Evolutionary conservation across 2,888 invertebrate species (phyloP).

Genomic region (Globia sparganii): DNA sequence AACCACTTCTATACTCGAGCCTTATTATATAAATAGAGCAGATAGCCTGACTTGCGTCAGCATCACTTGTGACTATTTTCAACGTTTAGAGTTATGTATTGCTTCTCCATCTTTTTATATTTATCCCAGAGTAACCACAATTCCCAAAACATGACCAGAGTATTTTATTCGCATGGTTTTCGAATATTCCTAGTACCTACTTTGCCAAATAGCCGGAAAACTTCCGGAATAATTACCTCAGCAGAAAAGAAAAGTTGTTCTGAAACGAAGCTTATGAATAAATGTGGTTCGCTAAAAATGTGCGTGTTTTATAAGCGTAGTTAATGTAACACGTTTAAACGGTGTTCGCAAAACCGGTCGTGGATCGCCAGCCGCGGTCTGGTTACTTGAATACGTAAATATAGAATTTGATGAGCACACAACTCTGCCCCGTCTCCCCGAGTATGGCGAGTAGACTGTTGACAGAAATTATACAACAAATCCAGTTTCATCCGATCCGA

Average conservation of each 20-base stretch:
- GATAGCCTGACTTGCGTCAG: constrained; percentile 44
- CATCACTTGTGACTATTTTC: constrained; percentile 28
- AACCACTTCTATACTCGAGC: constrained; percentile 32
- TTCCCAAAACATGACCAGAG: constrained; percentile 14
- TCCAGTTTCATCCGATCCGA: constrained; percentile 48
- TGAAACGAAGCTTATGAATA: constrained; percentile 9
- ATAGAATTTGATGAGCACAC: constrained; percentile 61
- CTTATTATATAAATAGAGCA: constrained; percentile 32
- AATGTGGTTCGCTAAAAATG: constrained; percentile 14
- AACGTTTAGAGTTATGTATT: constrained; percentile 24
- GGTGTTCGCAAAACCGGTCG: constrained; percentile 49
- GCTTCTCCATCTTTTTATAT: constrained; percentile 19
- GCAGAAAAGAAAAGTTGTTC: constrained; percentile 25
- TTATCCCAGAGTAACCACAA: constrained; percentile 20
- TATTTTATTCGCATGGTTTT: constrained; percentile 9
- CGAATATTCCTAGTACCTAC: constrained; percentile 8
- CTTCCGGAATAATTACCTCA: constrained; percentile 12
- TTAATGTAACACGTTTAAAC: constrained; percentile 35
- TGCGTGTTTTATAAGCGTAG: constrained; percentile 10
- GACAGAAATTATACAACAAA: constrained; percentile 58
- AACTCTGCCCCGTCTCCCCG: constrained; percentile 33
- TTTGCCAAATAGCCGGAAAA: constrained; percentile 23
- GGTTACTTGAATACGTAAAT: constrained; percentile 62
- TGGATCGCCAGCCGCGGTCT: constrained; percentile 37
- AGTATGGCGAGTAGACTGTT: constrained; percentile 35